Evolutionary conservation across 2,888 invertebrate species (phyloP).

Genomic region (Euphydryas editha): DNA sequence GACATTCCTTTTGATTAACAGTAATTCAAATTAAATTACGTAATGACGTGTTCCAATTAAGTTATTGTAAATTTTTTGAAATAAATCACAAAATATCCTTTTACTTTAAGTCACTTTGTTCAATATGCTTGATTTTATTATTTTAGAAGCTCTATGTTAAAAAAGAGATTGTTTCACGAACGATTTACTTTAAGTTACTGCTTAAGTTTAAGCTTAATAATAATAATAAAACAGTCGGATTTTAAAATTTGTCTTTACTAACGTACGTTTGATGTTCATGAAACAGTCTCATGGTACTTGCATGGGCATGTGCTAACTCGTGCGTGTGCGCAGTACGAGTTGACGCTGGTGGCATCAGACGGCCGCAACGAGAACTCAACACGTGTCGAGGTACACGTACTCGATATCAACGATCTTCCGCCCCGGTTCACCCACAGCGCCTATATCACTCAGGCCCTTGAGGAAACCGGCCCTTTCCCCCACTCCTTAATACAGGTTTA

Average conservation of each 20-base stretch:
- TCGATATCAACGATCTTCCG: conserved; percentile 95
- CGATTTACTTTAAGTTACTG: conserved; percentile 28
- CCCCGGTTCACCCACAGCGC: conserved; percentile 89
- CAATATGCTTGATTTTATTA: not conserved
- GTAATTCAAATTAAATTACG: not conserved
- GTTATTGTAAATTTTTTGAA: not conserved
- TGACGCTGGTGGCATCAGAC: conserved; percentile 94
- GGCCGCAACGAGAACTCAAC: conserved; percentile 95
- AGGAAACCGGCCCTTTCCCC: conserved; percentile 90
- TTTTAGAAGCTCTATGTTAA: not conserved
- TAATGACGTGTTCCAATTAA: not conserved
- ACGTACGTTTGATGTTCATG: conserved; percentile 24
- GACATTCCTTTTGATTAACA: not conserved
- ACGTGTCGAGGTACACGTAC: conserved; percentile 90
- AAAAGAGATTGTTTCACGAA: conserved; percentile 51
- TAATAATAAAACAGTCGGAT: not conserved
- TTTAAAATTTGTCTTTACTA: not conserved
- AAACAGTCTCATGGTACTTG: conserved; percentile 50
- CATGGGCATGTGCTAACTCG: conserved; percentile 77
- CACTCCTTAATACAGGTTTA: conserved; percentile 89
- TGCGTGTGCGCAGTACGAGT: conserved; percentile 88
- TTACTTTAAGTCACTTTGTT: not conserved
- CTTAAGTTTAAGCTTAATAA: conserved; percentile 46
- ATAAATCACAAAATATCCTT: not conserved
- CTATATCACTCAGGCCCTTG: conserved; percentile 89